Evolutionary conservation across 2,888 invertebrate genomes (phyloP), one percentile per base, ranked within the genome.

Genomic region (Gymnoscelis rufifasciata): DNA sequence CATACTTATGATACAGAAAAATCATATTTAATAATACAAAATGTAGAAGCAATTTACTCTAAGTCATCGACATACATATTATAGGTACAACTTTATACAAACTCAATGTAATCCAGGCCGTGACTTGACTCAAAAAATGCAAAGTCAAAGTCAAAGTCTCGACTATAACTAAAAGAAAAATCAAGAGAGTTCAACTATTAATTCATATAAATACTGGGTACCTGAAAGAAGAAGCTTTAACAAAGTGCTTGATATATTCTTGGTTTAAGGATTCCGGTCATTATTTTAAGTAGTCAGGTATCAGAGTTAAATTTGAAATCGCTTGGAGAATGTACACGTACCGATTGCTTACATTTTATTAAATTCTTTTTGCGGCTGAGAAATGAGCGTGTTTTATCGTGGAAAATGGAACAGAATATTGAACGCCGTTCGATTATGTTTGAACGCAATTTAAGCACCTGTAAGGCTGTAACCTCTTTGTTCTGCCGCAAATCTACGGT

Each of bases 361-460:
- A 43, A 38, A 41, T 38, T 50, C 12, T 50, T 38, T 45, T 45
- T 49, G 50, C 31, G 43, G 40, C 41, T 41, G 43, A 47, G 45
- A 45, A 45, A 50, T 50, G 44, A 52, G 54, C 56, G 49, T 58
- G 61, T 60, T 59, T 61, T 60, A 60, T 62, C 60, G 54, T 59
- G 54, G 57, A 59, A 59, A 61, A 59, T 62, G 57, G 59, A 54
- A 53, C 51, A 54, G 49, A 59, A 60, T 59, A 50, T 56, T 52
- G 52, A 43, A 58, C 61, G 59, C 57, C 66, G 60, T 67, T 70
- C 72, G 69, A 79, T 74, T 74, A 76, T 73, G 73, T 78, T 77
- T 78, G 77, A 78, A 78, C 74, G 78, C 72, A 63, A 74, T 78
- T 77, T 78, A 81, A 81, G 72, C 77, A 78, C 78, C 78, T 79